phyloP scores from a whole-genome alignment of 2,113 vertebrate species.

The Hyperoodon ampullatus region DNA sequence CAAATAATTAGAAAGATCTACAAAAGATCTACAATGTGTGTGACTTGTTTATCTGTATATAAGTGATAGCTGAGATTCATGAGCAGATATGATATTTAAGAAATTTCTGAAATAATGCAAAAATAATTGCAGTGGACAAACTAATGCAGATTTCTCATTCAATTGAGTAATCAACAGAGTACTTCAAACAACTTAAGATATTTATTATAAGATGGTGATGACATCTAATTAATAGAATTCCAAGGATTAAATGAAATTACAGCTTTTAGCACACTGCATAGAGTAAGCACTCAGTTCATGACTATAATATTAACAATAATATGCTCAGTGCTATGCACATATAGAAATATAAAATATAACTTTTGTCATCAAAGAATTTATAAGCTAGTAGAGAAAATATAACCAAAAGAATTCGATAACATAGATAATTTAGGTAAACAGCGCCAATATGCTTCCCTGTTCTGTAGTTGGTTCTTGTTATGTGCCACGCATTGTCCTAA shows the following conservation, averaged over 20 bases:
- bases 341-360: not conserved
- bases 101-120: constrained; percentile 52
- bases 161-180: not conserved
- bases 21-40: constrained; percentile 65
- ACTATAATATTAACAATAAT: not conserved
- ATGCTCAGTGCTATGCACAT: not conserved
- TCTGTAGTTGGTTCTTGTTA: not conserved
- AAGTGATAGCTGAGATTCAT: constrained; percentile 52
- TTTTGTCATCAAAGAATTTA: not conserved
- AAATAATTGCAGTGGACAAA: constrained; percentile 26
- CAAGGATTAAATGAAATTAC: not conserved
- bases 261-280: not conserved
- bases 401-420: not conserved
- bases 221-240: not conserved
- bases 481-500: not conserved
- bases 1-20: constrained; percentile 57
- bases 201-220: not conserved
- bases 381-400: not conserved
- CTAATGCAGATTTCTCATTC: constrained; percentile 48
- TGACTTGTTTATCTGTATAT: constrained; percentile 47
- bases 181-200: constrained; percentile 6
- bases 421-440: not conserved
- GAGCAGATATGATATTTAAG: not conserved
- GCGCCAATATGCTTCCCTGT: not conserved
- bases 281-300: not conserved